These are phyloP conservation scores for Pongo pygmaeus DNA, from an alignment of 2,113 vertebrate species.

Conservation along the genomic window DNA sequence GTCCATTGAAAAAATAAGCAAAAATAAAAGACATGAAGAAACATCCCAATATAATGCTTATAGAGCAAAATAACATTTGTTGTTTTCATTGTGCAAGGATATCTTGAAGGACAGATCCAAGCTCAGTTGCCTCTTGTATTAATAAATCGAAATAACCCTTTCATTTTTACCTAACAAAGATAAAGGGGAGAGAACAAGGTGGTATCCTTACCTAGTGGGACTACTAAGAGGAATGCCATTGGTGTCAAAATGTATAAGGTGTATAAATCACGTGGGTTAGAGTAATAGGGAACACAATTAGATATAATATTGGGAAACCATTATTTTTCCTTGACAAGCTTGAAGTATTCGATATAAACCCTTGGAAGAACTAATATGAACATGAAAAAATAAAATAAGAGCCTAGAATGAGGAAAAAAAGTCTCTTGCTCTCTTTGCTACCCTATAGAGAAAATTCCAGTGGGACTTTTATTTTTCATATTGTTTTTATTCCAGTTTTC, in stretches of 20 bases:
- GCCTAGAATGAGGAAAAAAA: not conserved
- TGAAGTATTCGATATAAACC: slow-evolving; percentile 42
- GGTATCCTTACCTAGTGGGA: not conserved
- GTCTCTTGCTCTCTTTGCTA: not conserved
- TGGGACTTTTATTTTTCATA: not conserved
- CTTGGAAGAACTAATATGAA: not conserved
- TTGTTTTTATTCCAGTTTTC: not conserved
- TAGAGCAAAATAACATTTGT: slow-evolving; percentile 42
- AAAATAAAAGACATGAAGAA: slow-evolving; percentile 38
- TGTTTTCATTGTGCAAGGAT: slow-evolving; percentile 52
- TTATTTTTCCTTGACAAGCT: slow-evolving; percentile 36
- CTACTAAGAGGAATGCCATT: slow-evolving; percentile 13
- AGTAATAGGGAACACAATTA: slow-evolving; percentile 36
- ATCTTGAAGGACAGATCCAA: slow-evolving; percentile 53
- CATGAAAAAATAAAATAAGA: slow-evolving; percentile 2
- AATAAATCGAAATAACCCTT: slow-evolving; percentile 55
- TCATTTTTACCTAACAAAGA: slow-evolving; percentile 58
- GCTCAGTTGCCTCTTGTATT: slow-evolving; percentile 34
- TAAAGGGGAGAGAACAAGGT: not conserved
- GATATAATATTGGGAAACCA: slow-evolving; percentile 15
- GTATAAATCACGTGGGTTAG: slow-evolving; percentile 14
- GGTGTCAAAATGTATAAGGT: slow-evolving; percentile 31
- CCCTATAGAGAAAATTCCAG: not conserved
- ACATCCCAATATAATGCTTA: slow-evolving; percentile 42
- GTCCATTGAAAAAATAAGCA: not conserved